These are phyloP conservation scores for Stegodyphus mimosarum DNA, from an alignment of 1,140 invertebrate species.

Conservation along the genomic window DNA sequence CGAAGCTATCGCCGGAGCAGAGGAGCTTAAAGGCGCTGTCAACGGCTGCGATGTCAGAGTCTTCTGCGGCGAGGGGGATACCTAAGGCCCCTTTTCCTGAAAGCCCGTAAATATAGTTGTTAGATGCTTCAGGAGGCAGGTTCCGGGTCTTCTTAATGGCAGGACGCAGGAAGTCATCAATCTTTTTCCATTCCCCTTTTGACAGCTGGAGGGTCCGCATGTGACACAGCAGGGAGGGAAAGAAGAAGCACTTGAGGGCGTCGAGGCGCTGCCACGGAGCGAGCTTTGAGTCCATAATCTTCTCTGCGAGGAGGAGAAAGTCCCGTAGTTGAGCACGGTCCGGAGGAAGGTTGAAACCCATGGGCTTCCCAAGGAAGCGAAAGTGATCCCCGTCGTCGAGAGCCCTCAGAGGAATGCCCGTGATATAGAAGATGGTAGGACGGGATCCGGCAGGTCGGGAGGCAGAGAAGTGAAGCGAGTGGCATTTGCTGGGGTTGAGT, in stretches of 20 bases:
- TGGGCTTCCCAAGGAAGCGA: neutral
- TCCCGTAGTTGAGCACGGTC: neutral
- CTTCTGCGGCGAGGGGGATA: neutral
- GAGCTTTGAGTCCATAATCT: neutral
- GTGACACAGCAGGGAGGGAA: neutral
- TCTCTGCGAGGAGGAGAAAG: neutral
- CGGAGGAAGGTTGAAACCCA: neutral
- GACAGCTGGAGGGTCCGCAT: neutral
- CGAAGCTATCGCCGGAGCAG: neutral
- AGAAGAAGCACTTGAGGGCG: neutral
- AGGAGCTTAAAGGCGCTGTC: constrained; percentile 7
- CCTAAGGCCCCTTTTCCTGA: neutral
- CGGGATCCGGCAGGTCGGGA: too few species aligned
- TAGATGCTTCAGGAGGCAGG: neutral
- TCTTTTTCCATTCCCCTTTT: neutral
- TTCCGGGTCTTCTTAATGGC: neutral
- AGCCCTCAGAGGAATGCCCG: neutral
- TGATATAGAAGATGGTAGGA: neutral
- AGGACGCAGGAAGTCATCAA: neutral
- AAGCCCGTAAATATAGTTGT: neutral
- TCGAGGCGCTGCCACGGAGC: neutral
- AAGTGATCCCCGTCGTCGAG: neutral
- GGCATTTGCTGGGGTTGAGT: neutral
- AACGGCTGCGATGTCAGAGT: neutral
- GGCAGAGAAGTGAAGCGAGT: neutral